Conservation (phyloP, 2,797 vertebrate species). For the Poeciliopsis infans region DNA sequence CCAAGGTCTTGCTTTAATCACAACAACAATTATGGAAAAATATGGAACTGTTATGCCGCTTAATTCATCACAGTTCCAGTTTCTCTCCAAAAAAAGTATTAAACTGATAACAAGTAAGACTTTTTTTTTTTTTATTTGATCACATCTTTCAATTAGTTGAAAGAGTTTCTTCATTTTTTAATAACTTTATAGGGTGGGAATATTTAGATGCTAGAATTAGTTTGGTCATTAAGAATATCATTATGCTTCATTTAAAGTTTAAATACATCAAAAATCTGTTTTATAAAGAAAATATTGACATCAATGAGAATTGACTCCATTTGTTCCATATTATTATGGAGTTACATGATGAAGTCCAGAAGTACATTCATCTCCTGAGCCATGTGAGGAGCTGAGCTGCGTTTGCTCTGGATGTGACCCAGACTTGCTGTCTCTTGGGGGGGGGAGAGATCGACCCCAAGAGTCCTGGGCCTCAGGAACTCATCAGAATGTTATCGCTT, state of each 20-base stretch:
- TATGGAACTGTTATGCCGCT: slow-evolving; percentile 23
- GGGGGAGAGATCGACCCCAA: slow-evolving; percentile 35
- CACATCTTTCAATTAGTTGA: background rate
- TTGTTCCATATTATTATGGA: background rate
- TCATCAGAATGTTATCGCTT: slow-evolving; percentile 64
- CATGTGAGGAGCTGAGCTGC: background rate
- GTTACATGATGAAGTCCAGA: background rate
- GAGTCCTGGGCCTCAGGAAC: slow-evolving; percentile 56
- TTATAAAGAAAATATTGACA: background rate
- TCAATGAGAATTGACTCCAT: background rate
- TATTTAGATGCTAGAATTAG: background rate
- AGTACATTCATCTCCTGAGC: background rate
- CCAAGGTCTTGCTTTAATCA: slow-evolving; percentile 38
- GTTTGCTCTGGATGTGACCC: slow-evolving; percentile 33
- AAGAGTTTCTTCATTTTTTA: background rate
- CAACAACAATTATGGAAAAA: slow-evolving; percentile 36
- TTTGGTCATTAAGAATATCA: background rate
- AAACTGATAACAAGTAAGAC: slow-evolving; percentile 10
- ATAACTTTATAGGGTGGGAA: too few relatives aligned
- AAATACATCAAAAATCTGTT: background rate
- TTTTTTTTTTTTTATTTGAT: background rate
- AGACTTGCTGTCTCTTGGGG: slow-evolving; percentile 42
- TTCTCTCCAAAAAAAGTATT: slow-evolving; percentile 14
- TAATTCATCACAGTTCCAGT: background rate
- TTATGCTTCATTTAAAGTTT: background rate